A percentile compares a stretch with the other conserved stretches of the same genome.
phyloP scores from a whole-genome alignment of 2,113 vertebrate genomes.

The Falco punctatus region DNA sequence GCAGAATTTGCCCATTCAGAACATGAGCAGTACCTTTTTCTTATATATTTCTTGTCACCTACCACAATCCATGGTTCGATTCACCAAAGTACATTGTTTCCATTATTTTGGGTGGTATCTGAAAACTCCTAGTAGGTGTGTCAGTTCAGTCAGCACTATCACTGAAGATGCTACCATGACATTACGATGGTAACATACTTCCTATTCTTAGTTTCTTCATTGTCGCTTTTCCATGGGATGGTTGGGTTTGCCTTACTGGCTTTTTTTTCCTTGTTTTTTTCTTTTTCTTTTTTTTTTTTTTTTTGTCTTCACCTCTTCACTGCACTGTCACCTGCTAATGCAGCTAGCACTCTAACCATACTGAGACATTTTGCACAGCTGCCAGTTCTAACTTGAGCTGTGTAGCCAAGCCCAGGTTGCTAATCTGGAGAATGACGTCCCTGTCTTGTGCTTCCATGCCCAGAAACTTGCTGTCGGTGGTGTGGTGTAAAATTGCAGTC shows the following conservation, averaged over 20 bases:
- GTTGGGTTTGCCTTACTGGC: constrained; percentile 61
- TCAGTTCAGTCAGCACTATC: neutral
- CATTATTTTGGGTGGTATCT: neutral
- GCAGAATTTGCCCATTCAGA: neutral
- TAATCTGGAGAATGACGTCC: constrained; percentile 76
- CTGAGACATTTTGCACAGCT: constrained; percentile 57
- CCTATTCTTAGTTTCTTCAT: constrained; percentile 58
- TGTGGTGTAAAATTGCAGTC: constrained; percentile 28
- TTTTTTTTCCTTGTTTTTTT: constrained; percentile 45
- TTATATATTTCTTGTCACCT: neutral
- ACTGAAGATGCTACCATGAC: neutral
- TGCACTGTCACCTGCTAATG: constrained; percentile 59
- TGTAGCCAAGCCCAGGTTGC: constrained; percentile 61
- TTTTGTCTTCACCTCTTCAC: constrained; percentile 36
- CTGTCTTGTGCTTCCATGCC: constrained; percentile 59
- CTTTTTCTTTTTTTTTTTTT: constrained; percentile 41
- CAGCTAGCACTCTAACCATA: neutral
- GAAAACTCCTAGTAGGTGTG: neutral
- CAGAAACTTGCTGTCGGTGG: constrained; percentile 49
- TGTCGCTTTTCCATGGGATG: constrained; percentile 59
- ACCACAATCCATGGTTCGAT: neutral
- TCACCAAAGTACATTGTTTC: neutral
- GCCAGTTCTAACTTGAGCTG: constrained; percentile 66
- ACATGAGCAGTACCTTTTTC: neutral
- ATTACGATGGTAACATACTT: neutral